A percentile compares a stretch with the other conserved stretches of the same genome.
These are phyloP conservation scores for Penaeus japonicus DNA, from an alignment of 1,140 invertebrate species.

Conservation along the genomic window DNA sequence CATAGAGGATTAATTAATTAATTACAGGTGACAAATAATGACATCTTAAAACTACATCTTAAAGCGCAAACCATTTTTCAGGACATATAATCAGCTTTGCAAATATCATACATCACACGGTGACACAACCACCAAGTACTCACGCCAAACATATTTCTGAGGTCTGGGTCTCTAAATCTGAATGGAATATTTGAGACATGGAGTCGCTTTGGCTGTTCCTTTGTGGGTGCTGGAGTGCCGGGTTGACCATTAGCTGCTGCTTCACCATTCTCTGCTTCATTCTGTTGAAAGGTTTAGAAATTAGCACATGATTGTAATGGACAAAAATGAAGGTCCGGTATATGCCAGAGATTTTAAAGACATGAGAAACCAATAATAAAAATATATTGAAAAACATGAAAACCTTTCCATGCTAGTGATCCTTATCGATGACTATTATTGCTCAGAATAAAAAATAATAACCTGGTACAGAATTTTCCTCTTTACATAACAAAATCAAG, in stretches of 20 bases:
- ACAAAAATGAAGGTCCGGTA: background rate
- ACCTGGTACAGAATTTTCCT: background rate
- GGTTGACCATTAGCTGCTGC: slow-evolving; percentile 60
- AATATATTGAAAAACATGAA: background rate
- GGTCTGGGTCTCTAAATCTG: slow-evolving; percentile 95
- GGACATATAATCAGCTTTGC: no score
- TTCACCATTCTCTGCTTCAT: slow-evolving; percentile 59
- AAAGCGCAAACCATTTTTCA: no score
- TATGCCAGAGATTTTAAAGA: background rate
- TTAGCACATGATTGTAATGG: background rate
- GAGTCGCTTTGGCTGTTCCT: slow-evolving; percentile 73
- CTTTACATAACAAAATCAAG: no score
- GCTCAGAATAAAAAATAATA: background rate
- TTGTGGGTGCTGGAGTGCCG: slow-evolving; percentile 73
- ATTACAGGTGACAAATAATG: no score
- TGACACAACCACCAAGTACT: slow-evolving; percentile 66
- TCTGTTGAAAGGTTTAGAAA: slow-evolving; percentile 58
- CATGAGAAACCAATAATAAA: background rate
- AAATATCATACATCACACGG: no score
- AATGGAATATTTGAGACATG: slow-evolving; percentile 99
- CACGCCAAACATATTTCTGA: slow-evolving; percentile 97
- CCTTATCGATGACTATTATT: background rate
- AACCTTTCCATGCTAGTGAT: no score
- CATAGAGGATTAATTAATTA: background rate
- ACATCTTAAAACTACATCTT: no score